Evolutionary conservation across 2,113 vertebrate species (phyloP).

Genomic region (Misgurnus anguillicaudatus): DNA sequence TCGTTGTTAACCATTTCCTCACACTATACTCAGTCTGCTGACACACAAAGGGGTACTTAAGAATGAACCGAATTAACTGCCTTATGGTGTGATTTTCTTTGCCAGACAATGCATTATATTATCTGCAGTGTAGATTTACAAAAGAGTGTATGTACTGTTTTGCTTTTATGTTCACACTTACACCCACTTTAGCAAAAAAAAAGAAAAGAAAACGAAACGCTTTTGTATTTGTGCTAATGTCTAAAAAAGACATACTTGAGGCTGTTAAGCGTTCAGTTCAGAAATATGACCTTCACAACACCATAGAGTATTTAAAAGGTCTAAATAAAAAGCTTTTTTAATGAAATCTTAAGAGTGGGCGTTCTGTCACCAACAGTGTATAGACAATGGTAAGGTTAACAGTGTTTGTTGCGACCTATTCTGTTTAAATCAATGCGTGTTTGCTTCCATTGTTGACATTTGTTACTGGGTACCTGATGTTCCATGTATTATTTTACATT

Average conservation of each 20-base stretch:
- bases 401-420: slow-evolving; percentile 19
- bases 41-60: slow-evolving; percentile 44
- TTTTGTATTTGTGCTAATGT: slow-evolving; percentile 25
- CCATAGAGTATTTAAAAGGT: slow-evolving; percentile 22
- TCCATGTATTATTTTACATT: slow-evolving; percentile 19
- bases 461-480: slow-evolving; percentile 17
- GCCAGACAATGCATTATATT: slow-evolving; percentile 34
- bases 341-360: slow-evolving; percentile 30
- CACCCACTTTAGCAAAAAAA: slow-evolving; percentile 24
- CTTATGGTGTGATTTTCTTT: slow-evolving; percentile 35
- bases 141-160: slow-evolving; percentile 26
- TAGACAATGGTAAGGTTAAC: slow-evolving; percentile 30
- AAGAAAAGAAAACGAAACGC: slow-evolving; percentile 8
- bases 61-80: slow-evolving; percentile 44
- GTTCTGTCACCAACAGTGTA: slow-evolving; percentile 17
- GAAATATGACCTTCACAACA: slow-evolving; percentile 48
- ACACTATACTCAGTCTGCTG: slow-evolving; percentile 31
- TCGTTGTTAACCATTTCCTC: slow-evolving; percentile 45
- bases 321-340: slow-evolving; percentile 14
- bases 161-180: slow-evolving; percentile 29
- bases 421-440: slow-evolving; percentile 14
- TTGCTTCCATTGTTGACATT: slow-evolving; percentile 21
- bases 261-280: slow-evolving; percentile 29
- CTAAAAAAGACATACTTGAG: slow-evolving; percentile 10
- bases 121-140: slow-evolving; percentile 27